Evolutionary conservation across 2,113 vertebrate species (phyloP).

Genomic region (Condylura cristata): DNA sequence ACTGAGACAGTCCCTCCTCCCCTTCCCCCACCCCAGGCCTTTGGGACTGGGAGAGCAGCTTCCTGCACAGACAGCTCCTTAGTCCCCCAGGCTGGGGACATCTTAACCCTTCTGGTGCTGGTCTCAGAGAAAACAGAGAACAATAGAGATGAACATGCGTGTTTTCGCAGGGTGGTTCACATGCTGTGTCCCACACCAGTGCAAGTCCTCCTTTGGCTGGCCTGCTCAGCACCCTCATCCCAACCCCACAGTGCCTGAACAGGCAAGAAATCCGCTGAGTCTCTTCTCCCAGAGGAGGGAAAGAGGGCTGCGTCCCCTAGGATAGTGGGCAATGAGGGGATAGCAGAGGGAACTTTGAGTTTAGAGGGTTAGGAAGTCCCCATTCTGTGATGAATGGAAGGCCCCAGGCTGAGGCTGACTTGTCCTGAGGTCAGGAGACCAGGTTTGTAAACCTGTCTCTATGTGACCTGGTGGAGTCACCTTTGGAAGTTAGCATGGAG

Average conservation of each 20-base stretch:
- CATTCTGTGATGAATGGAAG: background rate
- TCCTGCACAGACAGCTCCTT: slow-evolving; percentile 63
- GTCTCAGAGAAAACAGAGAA: background rate
- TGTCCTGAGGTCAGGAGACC: background rate
- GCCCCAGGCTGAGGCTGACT: background rate
- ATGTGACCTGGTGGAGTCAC: background rate
- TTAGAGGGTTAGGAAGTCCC: background rate
- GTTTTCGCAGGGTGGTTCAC: background rate
- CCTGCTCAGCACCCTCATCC: background rate
- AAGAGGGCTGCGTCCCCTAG: background rate
- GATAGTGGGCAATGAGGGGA: background rate
- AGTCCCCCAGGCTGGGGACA: slow-evolving; percentile 29
- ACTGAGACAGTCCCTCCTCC: slow-evolving; percentile 28
- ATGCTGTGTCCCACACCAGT: background rate
- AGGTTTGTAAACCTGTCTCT: background rate
- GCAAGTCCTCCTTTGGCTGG: background rate
- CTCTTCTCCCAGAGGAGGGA: background rate
- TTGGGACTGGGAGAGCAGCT: slow-evolving; percentile 69
- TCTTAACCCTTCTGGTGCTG: slow-evolving; percentile 76
- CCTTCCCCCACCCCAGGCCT: slow-evolving; percentile 52
- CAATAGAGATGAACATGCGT: background rate
- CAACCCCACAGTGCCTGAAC: background rate
- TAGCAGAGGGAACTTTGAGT: background rate
- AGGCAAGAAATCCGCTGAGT: background rate
- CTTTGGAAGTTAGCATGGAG: slow-evolving; percentile 8